Base-by-base conservation (phyloP, 1,140 invertebrate species). In the Centruroides sculpturatus region DNA sequence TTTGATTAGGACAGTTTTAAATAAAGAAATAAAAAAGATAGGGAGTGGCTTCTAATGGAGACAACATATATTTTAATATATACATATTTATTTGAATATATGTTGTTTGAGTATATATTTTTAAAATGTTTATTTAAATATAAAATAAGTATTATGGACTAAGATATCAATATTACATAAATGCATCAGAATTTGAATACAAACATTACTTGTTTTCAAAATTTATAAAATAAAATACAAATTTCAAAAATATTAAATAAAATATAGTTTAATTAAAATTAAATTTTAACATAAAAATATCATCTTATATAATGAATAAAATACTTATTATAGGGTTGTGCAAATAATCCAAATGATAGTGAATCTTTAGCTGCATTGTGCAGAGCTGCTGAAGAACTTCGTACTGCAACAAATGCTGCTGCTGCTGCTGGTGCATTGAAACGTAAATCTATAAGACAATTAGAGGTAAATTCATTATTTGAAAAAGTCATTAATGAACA, bases 291-390 rank as follows among this genome's bases (percentile, higher is more conserved):
- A 12, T n/a, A 12, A 12, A 51, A 51, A 34, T 34, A 51, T 12
- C 12, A 12, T 51, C 49, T 34, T 12, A 51, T 34, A 51, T 12
- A 51, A 12, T 1, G 49, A 51, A 51, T 12, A 1, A 34, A n/a
- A 12, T 51, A 34, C 49, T 53, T 23, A 53, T 8, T 5, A 3
- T 36, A 53, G 51, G 82, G 87, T 9, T 93, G 90, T 75, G 88
- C 90, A 10, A 83, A 82, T 36, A 84, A 83, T 72, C 92, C 91
- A 0, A 81, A 85, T 70, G 91, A 96, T 66, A 80, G 83, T 1
- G 78, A 81, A 52, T 85, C 86, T 69, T 93, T 97, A 71, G 83
- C 88, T 66, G 83, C 84, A 4, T 71, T 99, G 1, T 80, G 85
- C 36, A 79, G 80, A 56, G 93, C 93, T 2, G 95, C 93, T 0